Conservation (phyloP, 2,797 vertebrate genomes). For the Anableps anableps region DNA sequence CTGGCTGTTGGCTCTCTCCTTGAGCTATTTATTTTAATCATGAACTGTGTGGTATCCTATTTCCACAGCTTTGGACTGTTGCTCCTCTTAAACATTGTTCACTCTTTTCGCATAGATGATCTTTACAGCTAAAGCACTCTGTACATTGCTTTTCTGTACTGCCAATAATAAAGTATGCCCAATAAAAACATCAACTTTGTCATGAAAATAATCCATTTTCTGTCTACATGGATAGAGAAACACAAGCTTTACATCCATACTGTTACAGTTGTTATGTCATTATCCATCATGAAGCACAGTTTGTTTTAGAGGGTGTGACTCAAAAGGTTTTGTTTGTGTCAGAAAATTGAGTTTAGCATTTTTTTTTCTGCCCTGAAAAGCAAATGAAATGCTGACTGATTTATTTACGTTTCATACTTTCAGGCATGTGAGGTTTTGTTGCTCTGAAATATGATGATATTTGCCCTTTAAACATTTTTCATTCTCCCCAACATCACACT, state of each 20-base stretch:
- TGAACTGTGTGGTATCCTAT: background rate
- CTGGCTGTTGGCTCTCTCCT: background rate
- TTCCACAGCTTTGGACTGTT: background rate
- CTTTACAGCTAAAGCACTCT: background rate
- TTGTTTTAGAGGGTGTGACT: background rate
- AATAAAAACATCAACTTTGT: background rate
- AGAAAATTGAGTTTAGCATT: background rate
- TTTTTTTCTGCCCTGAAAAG: background rate
- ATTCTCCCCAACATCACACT: background rate
- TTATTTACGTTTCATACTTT: background rate
- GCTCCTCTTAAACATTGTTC: background rate
- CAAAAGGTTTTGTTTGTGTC: background rate
- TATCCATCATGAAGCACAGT: background rate
- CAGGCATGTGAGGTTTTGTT: background rate
- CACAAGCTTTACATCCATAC: background rate
- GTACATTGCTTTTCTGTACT: constrained; percentile 10
- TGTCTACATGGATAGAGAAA: background rate
- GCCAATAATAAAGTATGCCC: constrained; percentile 21
- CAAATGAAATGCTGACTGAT: too few species aligned
- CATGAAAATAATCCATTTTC: background rate
- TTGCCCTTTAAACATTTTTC: background rate
- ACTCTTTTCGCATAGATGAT: background rate
- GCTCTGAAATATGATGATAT: background rate
- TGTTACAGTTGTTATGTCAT: background rate
- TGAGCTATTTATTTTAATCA: background rate